Evolutionary conservation across 64 coral and sea anemone genomes (phyloP), one percentile per base, ranked within the genome.

Genomic region (Porites lutea): DNA sequence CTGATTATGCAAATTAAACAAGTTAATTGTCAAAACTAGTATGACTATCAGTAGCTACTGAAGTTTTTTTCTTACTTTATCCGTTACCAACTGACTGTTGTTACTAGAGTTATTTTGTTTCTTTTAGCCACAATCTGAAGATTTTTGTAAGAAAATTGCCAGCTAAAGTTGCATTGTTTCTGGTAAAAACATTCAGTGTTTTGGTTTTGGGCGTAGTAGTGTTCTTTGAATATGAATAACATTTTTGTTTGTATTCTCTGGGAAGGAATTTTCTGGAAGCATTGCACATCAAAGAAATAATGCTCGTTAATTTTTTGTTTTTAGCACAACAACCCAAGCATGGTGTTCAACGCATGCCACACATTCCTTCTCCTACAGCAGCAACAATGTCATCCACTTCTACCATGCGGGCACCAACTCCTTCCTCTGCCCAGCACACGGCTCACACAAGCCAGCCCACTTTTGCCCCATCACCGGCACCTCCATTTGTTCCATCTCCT

Each of bases 391-490:
- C 67, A 68, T 88, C 81, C 7, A 52, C 47, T 50, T 84, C 81
- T 5, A 37, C 27, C 27, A 87, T 93, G 91, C 71, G 82, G 20
- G 65, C 82, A 37, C 93, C 74, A 62, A 70, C 89, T 20, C 81
- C 79, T 50, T 86, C 95, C 37, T 82, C 95, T 44, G 82, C 64
- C n/a, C 90, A 88, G 23, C 90, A 86, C 19, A 82, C 90, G 45
- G 71, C 95, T 53, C 83, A 88, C 52, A 79, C 86, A 62, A 93
- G 79, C 77, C 95, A 93, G 48, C 65, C 65, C 82, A 74, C 88
- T 20, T 14, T 97, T n/a, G 91, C 92, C 44, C 95, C 88, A 14
- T 97, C 95, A 71, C 95, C 92, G 13, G 91, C 83, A 37, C 27
- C 27, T 47, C 57, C 49, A 12, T 51, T 92, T 90, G 88, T 82